Evolutionary conservation across 2,113 vertebrate species (phyloP), one percentile per base, ranked within the genome.

Genomic region (Bos javanicus): DNA sequence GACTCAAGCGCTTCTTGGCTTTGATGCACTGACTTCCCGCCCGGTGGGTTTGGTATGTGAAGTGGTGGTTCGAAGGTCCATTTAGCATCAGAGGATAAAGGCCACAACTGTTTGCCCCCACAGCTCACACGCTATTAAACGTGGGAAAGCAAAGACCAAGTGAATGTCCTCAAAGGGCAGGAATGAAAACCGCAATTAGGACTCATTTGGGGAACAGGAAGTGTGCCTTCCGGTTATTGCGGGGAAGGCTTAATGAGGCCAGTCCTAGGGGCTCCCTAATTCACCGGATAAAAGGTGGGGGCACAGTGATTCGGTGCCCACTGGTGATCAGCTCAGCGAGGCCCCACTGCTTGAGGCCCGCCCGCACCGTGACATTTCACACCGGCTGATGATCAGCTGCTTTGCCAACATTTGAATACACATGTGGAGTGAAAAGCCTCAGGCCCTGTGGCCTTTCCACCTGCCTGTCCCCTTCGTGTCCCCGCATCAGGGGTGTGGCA

Each of bases 1-100:
- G 9, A 11, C 1, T 11, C 33, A 1, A 26, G 39, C 33, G 46
- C n/a, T 30, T 36, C 33, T 6, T 13, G 23, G 16, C 46, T 13
- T 1, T 3, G 12, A 30, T 52, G 17, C 15, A 1, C 2, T 0
- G 33, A 56, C 48, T 60, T 39, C 54, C n/a, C 4, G 0, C 21
- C 3, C 15, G 64, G 23, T 10, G 15, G 8, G 48, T 26, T 19
- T 19, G 10, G n/a, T 28, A 1, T 1, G 15, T 3, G 30, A 74
- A 10, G 6, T 6, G 48, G 30, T 1, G 7, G 43, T 26, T 26
- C 14, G 6, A 15, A 64, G 23, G 36, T 23, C 17, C 13, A 0
- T 26, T 60, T 36, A 54, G 80, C 74, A 33, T 82, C 17, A 12
- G 48, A 67, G 46, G 23, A 28, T 21, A 11, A 59, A 95, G n/a